Evolutionary conservation across 2,888 invertebrate genomes (phyloP), one percentile per base, ranked within the genome.

Genomic region (Serripes groenlandicus): DNA sequence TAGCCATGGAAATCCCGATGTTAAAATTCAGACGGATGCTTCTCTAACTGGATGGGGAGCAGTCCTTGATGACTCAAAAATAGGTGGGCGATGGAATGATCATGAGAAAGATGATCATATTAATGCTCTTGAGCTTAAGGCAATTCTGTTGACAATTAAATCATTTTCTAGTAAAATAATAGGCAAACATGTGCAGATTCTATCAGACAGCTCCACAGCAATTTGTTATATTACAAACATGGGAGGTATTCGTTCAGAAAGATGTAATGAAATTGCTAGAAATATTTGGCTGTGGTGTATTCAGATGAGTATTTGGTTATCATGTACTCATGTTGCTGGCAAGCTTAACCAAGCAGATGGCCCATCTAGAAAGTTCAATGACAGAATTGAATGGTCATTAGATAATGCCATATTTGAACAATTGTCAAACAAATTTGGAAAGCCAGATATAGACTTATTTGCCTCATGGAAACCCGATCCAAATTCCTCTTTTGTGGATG

Each of bases 61-160:
- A 49, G 73, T 72, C 26, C 28, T 9, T 54, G 23, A 72, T n/a
- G 35, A 42, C 42, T 11, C 49, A 7, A 71, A 42, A 49, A 42
- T 52, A 35, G 69, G 72, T 21, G 78, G 86, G 18, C 56, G 62
- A 54, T 86, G 83, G 83, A 62, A 71, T n/a, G 1, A 23, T 35
- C 15, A 11, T 37, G 83, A 86, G 49, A 54, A 35, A n/a, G 18
- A 32, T 18, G 42, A 56, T 23, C 80, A 85, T 54, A 88, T 84
- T 5, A 88, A 86, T 78, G 64, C 56, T 21, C 56, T 79, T n/a
- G 87, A 87, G 71, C 21, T 85, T 1, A n/a, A 23, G 30, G 85
- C 83, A 21, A 49, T 75, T 32, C 42, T 70, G 26, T 81, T 86
- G 56, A 75, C 77, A 4, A 7, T 83, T 15, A 35, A 81, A 49